These are phyloP conservation scores for Drepanosiphum platanoidis DNA, from an alignment of 2,888 invertebrate genomes.

Conservation along the genomic window DNA sequence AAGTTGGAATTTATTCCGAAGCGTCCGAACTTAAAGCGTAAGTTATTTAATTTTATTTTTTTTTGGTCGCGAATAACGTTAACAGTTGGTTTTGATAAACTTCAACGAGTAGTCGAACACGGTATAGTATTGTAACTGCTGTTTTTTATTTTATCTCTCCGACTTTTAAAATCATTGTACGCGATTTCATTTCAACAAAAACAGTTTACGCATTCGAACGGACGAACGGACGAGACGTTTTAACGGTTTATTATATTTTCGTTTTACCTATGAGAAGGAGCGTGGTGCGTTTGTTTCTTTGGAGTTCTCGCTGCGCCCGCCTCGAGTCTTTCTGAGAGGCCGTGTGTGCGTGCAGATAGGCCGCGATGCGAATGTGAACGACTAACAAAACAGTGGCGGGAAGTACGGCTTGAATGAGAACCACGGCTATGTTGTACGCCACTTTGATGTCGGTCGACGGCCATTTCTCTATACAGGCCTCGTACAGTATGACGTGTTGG, in stretches of 20 bases:
- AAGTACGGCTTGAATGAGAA: conserved; percentile 77
- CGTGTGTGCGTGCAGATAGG: conserved; percentile 65
- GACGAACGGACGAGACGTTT: no score
- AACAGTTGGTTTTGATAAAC: no score
- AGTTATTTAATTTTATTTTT: no score
- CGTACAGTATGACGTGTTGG: conserved; percentile 66
- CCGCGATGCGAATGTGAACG: conserved; percentile 65
- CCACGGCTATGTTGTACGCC: conserved; percentile 87
- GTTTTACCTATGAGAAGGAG: conserved; percentile 68
- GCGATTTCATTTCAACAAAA: no score
- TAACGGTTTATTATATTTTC: not conserved
- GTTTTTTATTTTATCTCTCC: no score
- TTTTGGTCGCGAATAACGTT: no score
- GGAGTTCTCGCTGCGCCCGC: conserved; percentile 65
- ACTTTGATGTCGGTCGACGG: conserved; percentile 71
- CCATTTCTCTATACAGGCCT: conserved; percentile 68
- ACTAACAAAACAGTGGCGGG: conserved; percentile 66
- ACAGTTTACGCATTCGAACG: no score
- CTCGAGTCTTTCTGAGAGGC: conserved; percentile 65
- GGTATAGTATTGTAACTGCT: no score
- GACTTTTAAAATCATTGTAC: no score
- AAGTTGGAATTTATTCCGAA: no score
- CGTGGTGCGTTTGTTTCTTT: conserved; percentile 66
- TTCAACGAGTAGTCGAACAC: no score
- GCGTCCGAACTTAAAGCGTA: no score